Base-by-base conservation (phyloP, 2,797 vertebrate genomes). In the Urocyon cinereoargenteus region DNA sequence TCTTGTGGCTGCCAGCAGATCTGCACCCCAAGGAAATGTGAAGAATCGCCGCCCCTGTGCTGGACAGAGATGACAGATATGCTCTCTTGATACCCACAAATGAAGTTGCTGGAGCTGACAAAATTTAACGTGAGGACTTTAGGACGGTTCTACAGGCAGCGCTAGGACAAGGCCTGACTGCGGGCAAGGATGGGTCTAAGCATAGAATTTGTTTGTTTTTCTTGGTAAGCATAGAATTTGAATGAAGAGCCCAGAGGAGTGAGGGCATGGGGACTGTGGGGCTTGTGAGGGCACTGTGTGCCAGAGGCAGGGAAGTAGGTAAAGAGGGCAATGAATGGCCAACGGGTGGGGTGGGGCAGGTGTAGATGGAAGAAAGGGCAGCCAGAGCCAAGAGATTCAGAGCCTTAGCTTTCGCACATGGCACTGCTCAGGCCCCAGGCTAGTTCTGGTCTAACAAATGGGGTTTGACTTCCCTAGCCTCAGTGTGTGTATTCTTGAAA, bases 141-240 rank as follows among this genome's bases (percentile, higher is more conserved):
- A 94, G 59, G 93, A 92, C 70, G 6, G n/a, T 77, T 90, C 68
- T 78, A 34, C 26, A 89, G 86, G 49, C 89, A 81, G 70, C 70
- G 53, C 73, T 34, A 59, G n/a, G 34, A 18, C 55, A 31, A 97
- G 19, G 18, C 40, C 45, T 22, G 34, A 82, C 34, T 84, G 45
- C 12, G 62, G n/a, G 55, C 49, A 90, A 89, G 66, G 45, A 87
- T 15, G 86, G 57, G 24, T 62, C 79, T 45, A 45, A 45, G 40
- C 40, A 45, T 45, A 45, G 40, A 45, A 45, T 45, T 45, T 45
- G 40, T 45, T 45, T 45, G 40, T 45, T 45, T 45, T 45, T 45
- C 40, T 45, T 45, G 40, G 40, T 49, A 57, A 95, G 31, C 7
- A 5, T 51, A 86, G 36, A 40, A 40, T 79, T 81, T 40, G 7